Evolutionary conservation across 2,113 vertebrate species (phyloP).

Genomic region (Phyllostomus hastatus): DNA sequence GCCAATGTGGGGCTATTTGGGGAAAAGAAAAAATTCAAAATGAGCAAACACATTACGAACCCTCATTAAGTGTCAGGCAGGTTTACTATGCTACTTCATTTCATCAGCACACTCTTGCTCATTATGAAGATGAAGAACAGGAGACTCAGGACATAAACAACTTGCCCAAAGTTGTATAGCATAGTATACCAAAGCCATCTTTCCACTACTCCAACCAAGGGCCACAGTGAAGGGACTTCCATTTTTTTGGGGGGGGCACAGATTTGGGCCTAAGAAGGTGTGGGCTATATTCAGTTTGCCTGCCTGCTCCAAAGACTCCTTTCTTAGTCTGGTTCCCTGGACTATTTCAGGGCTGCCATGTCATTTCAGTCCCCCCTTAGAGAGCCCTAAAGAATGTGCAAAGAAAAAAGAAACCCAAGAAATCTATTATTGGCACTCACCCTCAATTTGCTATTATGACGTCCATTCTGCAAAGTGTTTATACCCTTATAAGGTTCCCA

Average conservation of each 20-base stretch:
- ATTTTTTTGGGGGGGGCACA: neutral
- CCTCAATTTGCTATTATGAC: conserved; percentile 82
- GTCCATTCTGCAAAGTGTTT: conserved; percentile 83
- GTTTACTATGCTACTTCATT: neutral
- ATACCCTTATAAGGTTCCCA: conserved; percentile 84
- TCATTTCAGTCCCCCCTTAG: conserved; percentile 76
- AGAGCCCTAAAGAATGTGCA: conserved; percentile 73
- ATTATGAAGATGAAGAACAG: neutral
- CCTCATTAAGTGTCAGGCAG: neutral
- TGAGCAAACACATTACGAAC: neutral
- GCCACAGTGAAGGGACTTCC: neutral
- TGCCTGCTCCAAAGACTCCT: conserved; percentile 57
- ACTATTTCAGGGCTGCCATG: conserved; percentile 82
- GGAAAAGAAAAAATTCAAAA: neutral
- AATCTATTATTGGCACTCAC: conserved; percentile 82
- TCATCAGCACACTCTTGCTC: neutral
- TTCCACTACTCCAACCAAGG: neutral
- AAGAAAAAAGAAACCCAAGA: conserved; percentile 74
- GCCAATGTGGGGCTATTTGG: neutral
- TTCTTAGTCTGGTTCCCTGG: conserved; percentile 77
- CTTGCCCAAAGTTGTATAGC: neutral
- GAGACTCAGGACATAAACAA: neutral
- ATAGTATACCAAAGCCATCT: neutral
- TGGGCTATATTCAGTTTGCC: conserved; percentile 60
- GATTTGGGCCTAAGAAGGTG: conserved; percentile 30